These are phyloP conservation scores for Acropora tenuis DNA, from an alignment of 64 coral and sea anemone species.

Conservation along the genomic window DNA sequence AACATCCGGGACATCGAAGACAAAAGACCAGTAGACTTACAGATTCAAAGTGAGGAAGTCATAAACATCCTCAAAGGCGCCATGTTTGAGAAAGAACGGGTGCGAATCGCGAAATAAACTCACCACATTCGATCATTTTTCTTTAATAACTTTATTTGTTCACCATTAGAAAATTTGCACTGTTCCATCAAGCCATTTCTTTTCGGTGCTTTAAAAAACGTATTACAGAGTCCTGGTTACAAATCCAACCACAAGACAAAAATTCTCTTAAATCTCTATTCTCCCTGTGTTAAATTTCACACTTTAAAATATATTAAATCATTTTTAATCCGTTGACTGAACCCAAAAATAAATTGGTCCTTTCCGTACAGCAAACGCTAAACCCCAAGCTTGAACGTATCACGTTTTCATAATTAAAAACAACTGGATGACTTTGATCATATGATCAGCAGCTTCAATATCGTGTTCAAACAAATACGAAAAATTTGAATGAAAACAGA, in stretches of 20 bases:
- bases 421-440: background rate
- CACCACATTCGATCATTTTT: background rate
- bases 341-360: background rate
- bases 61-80: constrained; percentile 11
- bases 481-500: too few species aligned
- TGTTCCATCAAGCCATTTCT: background rate
- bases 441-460: too few species aligned
- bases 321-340: background rate
- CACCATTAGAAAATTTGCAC: too few species aligned
- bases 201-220: background rate
- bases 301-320: background rate
- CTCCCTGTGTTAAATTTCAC: background rate
- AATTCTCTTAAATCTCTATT: background rate
- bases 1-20: constrained; percentile 10
- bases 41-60: constrained; percentile 16
- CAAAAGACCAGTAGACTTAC: constrained; percentile 26
- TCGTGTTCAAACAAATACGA: too few species aligned
- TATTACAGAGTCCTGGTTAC: background rate
- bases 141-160: too few species aligned
- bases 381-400: background rate
- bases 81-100: constrained; percentile 46
- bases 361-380: background rate
- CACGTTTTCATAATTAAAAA: background rate
- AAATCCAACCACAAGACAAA: background rate
- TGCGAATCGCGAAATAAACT: background rate